Percentiles rank a stretch among this genome's conserved stretches.
phyloP scores from a whole-genome alignment of 2,888 invertebrate genomes.

The Allygus modestus region DNA sequence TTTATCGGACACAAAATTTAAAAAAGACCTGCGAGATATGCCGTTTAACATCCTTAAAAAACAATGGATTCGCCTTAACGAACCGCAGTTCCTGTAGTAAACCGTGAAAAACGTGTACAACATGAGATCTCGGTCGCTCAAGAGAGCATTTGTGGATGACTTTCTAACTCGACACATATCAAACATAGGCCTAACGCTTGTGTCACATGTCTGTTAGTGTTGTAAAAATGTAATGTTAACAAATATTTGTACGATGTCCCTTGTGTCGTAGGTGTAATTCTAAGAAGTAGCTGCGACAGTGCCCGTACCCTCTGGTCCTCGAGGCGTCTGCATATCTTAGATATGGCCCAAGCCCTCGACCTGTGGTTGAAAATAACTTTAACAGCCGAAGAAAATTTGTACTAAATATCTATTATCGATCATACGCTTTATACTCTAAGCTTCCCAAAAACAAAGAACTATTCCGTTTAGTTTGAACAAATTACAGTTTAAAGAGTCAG shows the following conservation, averaged over 20 bases:
- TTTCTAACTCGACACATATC: slow-evolving; percentile 37
- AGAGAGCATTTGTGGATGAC: slow-evolving; percentile 35
- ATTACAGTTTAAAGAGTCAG: too few relatives aligned
- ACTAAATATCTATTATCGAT: too few relatives aligned
- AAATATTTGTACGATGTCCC: slow-evolving; percentile 45
- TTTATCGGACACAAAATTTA: background rate
- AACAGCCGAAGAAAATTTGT: too few relatives aligned
- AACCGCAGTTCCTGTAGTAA: slow-evolving; percentile 49
- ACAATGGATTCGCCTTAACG: too few relatives aligned
- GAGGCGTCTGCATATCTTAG: slow-evolving; percentile 5
- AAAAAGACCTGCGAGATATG: background rate
- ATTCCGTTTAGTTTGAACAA: too few relatives aligned
- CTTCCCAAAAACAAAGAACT: too few relatives aligned
- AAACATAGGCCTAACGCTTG: slow-evolving; percentile 58
- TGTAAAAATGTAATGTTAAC: slow-evolving; percentile 36
- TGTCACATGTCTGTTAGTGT: slow-evolving; percentile 47
- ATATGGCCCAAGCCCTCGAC: background rate
- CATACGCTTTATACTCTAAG: background rate
- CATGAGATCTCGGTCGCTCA: background rate
- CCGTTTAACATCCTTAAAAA: background rate
- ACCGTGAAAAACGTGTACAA: background rate
- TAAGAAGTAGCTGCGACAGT: slow-evolving; percentile 2
- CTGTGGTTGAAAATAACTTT: background rate
- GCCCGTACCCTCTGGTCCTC: background rate
- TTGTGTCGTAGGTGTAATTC: slow-evolving; percentile 44